Percentiles rank a stretch among this genome's conserved stretches.
phyloP scores from a whole-genome alignment of 2,888 invertebrate species.

The Tuta absoluta region DNA sequence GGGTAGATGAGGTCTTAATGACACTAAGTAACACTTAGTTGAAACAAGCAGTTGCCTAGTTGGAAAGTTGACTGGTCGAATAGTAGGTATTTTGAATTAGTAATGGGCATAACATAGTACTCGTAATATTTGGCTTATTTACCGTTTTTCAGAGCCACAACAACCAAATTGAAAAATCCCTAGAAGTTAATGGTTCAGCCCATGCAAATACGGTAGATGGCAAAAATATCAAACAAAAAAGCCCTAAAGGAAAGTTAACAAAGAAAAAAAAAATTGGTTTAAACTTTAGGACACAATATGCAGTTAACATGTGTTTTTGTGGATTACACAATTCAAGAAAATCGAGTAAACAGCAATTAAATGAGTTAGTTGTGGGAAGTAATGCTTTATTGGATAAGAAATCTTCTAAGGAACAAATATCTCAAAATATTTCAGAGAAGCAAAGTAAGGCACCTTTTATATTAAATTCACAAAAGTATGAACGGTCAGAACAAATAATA shows the following conservation, averaged over 20 bases:
- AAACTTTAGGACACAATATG: conserved; percentile 46
- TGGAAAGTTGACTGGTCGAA: no score
- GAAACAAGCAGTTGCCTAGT: no score
- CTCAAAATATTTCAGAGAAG: conserved; percentile 35
- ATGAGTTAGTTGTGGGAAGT: conserved; percentile 6
- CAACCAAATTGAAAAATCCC: background rate
- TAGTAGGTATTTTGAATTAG: no score
- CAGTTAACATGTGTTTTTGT: conserved; percentile 67
- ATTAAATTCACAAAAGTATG: conserved; percentile 32
- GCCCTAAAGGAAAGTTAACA: background rate
- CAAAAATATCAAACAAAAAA: background rate
- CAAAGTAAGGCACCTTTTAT: conserved; percentile 49
- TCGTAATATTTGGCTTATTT: background rate
- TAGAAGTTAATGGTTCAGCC: background rate
- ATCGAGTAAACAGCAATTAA: conserved; percentile 26
- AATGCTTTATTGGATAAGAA: conserved; percentile 35
- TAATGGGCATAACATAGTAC: no score
- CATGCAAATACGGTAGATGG: background rate
- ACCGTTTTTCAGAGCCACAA: background rate
- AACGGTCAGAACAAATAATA: conserved; percentile 13
- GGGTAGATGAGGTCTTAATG: no score
- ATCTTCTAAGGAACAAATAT: conserved; percentile 31
- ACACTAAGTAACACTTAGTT: no score
- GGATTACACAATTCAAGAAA: conserved; percentile 36
- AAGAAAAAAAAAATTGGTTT: conserved; percentile 25